These are phyloP conservation scores for Lucilia sericata DNA, from an alignment of 1,140 invertebrate genomes.

Conservation along the genomic window DNA sequence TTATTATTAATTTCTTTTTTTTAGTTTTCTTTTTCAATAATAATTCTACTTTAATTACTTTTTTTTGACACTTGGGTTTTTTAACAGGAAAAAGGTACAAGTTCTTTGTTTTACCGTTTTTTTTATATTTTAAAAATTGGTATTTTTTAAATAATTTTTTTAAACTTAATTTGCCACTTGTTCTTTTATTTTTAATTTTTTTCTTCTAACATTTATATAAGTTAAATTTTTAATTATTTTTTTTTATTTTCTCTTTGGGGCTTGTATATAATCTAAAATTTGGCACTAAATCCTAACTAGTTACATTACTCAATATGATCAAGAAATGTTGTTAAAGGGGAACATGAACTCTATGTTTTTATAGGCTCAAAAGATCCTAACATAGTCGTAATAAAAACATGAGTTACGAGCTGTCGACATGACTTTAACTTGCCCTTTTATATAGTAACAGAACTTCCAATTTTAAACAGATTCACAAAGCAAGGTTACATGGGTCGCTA, in stretches of 20 bases:
- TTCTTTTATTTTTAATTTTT: background rate
- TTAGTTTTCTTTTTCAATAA: background rate
- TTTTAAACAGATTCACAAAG: too few species aligned
- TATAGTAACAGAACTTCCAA: too few species aligned
- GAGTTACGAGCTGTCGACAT: too few species aligned
- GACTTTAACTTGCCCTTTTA: too few species aligned
- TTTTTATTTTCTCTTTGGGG: conserved; percentile 5
- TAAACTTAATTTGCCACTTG: conserved; percentile 36
- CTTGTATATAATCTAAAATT: conserved; percentile 40
- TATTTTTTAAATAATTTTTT: conserved; percentile 30
- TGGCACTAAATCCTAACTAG: conserved; percentile 41
- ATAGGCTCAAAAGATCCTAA: too few species aligned
- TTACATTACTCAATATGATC: background rate
- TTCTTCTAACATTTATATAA: conserved; percentile 32
- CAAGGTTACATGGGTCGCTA: too few species aligned
- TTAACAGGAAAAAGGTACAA: conserved; percentile 43
- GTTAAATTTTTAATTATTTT: conserved; percentile 17
- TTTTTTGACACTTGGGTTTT: conserved; percentile 34
- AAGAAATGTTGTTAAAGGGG: background rate
- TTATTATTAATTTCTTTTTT: background rate
- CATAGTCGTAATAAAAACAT: too few species aligned
- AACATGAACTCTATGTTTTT: too few species aligned
- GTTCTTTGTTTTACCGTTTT: conserved; percentile 21
- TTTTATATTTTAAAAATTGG: conserved; percentile 14
- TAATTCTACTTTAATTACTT: conserved; percentile 5